A percentile compares a stretch with the other conserved stretches of the same genome.
Conservation (phyloP, 2,888 invertebrate genomes). For the Imbricaverruca yamaguchii region DNA sequence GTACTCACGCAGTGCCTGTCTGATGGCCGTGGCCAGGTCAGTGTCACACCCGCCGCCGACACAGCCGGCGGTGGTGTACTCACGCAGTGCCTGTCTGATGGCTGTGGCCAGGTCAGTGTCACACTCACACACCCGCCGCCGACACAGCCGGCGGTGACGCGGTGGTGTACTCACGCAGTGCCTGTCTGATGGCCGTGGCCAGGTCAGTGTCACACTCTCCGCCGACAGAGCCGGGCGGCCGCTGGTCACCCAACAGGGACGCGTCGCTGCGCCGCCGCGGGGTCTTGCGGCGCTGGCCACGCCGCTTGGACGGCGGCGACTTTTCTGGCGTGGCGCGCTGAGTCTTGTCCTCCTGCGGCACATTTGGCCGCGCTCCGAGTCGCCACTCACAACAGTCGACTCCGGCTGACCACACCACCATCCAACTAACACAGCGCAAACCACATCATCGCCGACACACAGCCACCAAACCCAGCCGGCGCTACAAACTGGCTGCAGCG, state of each 20-base stretch:
- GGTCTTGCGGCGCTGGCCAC: conserved; percentile 54
- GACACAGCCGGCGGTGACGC: too few species aligned
- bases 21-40: conserved; percentile 54
- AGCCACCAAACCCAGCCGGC: too few species aligned
- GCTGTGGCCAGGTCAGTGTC: conserved; percentile 40
- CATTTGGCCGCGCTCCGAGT: too few species aligned
- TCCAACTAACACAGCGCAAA: too few species aligned
- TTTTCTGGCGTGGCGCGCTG: conserved; percentile 49
- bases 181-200: conserved; percentile 40
- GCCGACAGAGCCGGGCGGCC: conserved; percentile 37
- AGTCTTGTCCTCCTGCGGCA: conserved; percentile 42
- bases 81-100: conserved; percentile 40
- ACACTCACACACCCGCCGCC: conserved; percentile 33
- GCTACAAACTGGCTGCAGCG: too few species aligned
- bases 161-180: conserved; percentile 50
- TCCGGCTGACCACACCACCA: too few species aligned
- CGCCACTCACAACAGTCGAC: too few species aligned
- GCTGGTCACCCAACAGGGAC: conserved; percentile 41
- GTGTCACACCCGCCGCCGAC: conserved; percentile 41
- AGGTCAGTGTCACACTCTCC: conserved; percentile 20
- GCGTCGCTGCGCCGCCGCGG: conserved; percentile 50
- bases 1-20: conserved; percentile 45
- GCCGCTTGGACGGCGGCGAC: conserved; percentile 50
- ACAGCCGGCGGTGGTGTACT: conserved; percentile 27
- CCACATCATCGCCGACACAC: too few species aligned